phyloP scores from a whole-genome alignment of 1,140 invertebrate species.

The Meloidogyne floridensis region DNA sequence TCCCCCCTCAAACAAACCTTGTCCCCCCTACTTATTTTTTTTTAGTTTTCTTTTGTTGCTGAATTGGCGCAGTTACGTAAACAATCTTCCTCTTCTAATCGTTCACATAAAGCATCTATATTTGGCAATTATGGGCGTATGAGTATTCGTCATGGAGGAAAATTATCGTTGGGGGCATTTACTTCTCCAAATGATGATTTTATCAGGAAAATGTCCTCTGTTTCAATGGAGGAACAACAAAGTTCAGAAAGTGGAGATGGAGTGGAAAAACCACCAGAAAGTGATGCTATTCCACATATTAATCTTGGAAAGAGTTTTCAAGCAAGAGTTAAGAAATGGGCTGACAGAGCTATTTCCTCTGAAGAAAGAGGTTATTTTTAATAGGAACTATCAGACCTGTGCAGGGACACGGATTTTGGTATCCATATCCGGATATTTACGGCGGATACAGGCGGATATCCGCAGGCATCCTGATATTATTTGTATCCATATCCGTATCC shows the following conservation, averaged over 20 bases:
- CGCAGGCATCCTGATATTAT: too few relatives aligned
- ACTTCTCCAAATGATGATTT: slow-evolving; percentile 44
- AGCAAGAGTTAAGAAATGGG: slow-evolving; percentile 70
- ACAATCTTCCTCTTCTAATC: slow-evolving; percentile 55
- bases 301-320: slow-evolving; percentile 89
- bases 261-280: slow-evolving; percentile 24
- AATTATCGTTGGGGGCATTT: slow-evolving; percentile 36
- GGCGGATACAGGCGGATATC: too few relatives aligned
- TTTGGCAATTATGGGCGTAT: slow-evolving; percentile 37
- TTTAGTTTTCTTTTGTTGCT: slow-evolving; percentile 56
- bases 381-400: too few relatives aligned
- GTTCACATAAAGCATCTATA: slow-evolving; percentile 35
- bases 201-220: slow-evolving; percentile 49
- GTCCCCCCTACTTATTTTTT: neutral
- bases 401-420: too few relatives aligned
- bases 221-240: slow-evolving; percentile 48
- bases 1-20: too few relatives aligned
- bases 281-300: slow-evolving; percentile 71
- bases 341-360: slow-evolving; percentile 51
- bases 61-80: slow-evolving; percentile 61
- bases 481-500: too few relatives aligned
- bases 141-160: slow-evolving; percentile 47
- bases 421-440: too few relatives aligned
- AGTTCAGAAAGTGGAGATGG: slow-evolving; percentile 36
- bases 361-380: slow-evolving; percentile 39